These are phyloP conservation scores for Megaptera novaeangliae DNA, from an alignment of 2,113 vertebrate species.

Conservation along the genomic window DNA sequence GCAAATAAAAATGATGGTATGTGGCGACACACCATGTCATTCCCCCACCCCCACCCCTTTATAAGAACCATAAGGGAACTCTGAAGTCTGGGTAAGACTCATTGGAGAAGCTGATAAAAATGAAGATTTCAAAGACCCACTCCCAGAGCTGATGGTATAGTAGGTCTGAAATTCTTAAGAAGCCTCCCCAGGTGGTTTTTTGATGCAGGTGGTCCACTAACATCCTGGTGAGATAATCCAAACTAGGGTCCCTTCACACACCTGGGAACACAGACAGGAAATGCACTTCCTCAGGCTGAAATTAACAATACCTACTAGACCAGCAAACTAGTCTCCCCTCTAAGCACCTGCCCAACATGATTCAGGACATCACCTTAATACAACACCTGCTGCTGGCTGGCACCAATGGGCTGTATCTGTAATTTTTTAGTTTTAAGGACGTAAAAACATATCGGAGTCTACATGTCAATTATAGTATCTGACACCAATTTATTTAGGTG, in stretches of 20 bases:
- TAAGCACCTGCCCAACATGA: neutral
- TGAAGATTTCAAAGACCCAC: neutral
- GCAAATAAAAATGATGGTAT: neutral
- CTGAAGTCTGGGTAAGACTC: neutral
- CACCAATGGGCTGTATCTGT: neutral
- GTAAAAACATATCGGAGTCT: neutral
- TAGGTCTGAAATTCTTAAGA: neutral
- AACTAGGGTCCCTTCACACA: neutral
- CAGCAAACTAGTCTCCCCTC: neutral
- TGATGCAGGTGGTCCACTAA: neutral
- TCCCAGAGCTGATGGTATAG: neutral
- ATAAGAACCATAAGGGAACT: neutral
- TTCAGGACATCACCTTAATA: neutral
- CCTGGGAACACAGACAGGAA: neutral
- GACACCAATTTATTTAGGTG: neutral
- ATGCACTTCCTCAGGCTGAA: neutral
- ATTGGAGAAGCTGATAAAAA: neutral
- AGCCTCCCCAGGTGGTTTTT: neutral
- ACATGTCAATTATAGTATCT: neutral
- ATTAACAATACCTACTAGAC: accelerated
- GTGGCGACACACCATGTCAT: no score
- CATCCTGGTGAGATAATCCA: neutral
- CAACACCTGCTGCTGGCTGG: neutral
- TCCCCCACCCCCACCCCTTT: neutral
- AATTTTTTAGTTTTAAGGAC: neutral